These are phyloP conservation scores for Eumacrocentrus americanus DNA, from an alignment of 2,888 invertebrate genomes.

Conservation along the genomic window DNA sequence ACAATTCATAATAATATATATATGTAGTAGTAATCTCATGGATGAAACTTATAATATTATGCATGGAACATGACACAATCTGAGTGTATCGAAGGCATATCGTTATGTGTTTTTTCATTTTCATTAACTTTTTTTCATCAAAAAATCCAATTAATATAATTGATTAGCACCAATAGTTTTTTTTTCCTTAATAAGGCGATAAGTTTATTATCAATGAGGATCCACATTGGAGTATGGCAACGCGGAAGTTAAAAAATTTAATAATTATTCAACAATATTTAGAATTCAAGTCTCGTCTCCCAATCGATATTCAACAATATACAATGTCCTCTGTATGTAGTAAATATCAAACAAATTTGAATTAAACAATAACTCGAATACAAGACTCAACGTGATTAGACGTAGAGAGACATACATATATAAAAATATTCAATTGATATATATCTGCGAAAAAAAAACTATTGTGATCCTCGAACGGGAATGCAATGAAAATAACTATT, in stretches of 20 bases:
- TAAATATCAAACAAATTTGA: neutral
- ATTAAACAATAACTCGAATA: no score
- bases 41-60: slow-evolving; percentile 18
- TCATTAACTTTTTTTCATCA: neutral
- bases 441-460: neutral
- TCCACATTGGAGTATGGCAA: neutral
- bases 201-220: neutral
- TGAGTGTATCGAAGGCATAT: neutral
- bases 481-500: no score
- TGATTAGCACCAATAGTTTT: slow-evolving; percentile 20
- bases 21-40: neutral
- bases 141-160: neutral
- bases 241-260: slow-evolving; percentile 15
- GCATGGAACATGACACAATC: slow-evolving; percentile 18
- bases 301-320: neutral
- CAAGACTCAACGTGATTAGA: no score
- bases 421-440: neutral
- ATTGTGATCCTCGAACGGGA: neutral
- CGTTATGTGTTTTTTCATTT: neutral
- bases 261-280: slow-evolving; percentile 13
- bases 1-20: neutral
- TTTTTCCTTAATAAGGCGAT: slow-evolving; percentile 9
- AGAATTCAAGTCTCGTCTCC: neutral
- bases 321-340: neutral
- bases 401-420: no score